Evolutionary conservation across 2,888 invertebrate species (phyloP).

Genomic region (Prenolepis imparis): DNA sequence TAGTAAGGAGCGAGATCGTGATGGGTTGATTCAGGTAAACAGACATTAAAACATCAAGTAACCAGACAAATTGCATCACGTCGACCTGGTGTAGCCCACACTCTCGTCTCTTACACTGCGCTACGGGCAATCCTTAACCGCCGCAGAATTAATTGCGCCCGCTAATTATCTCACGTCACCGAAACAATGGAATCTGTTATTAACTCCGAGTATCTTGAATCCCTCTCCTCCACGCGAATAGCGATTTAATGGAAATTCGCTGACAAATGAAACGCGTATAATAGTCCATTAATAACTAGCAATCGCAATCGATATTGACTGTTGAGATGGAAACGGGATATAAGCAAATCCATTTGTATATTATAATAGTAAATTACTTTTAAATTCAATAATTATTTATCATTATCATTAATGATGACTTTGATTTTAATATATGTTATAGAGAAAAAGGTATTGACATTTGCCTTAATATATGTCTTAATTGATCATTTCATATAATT

Average conservation of each 20-base stretch:
- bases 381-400: background rate
- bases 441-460: background rate
- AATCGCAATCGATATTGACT: background rate
- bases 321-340: background rate
- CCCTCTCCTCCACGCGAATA: slow-evolving; percentile 30
- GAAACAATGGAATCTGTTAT: slow-evolving; percentile 77
- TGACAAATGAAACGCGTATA: slow-evolving; percentile 4
- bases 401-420: background rate
- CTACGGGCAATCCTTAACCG: slow-evolving; percentile 71
- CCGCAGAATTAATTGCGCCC: slow-evolving; percentile 78
- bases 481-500: background rate
- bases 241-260: slow-evolving; percentile 62
- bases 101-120: slow-evolving; percentile 67
- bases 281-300: slow-evolving; percentile 28
- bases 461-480: too few relatives aligned
- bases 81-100: slow-evolving; percentile 67
- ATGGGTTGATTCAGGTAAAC: slow-evolving; percentile 46
- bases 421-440: background rate
- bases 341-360: background rate
- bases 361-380: background rate
- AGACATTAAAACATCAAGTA: slow-evolving; percentile 61
- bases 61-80: slow-evolving; percentile 58
- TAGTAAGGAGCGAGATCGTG: slow-evolving; percentile 43
- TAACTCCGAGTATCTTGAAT: slow-evolving; percentile 69
- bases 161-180: slow-evolving; percentile 78